Percentiles rank a stretch among this genome's conserved stretches.
phyloP scores from a whole-genome alignment of 92 coral and sea anemone species.

The Heliopora coerulea region DNA sequence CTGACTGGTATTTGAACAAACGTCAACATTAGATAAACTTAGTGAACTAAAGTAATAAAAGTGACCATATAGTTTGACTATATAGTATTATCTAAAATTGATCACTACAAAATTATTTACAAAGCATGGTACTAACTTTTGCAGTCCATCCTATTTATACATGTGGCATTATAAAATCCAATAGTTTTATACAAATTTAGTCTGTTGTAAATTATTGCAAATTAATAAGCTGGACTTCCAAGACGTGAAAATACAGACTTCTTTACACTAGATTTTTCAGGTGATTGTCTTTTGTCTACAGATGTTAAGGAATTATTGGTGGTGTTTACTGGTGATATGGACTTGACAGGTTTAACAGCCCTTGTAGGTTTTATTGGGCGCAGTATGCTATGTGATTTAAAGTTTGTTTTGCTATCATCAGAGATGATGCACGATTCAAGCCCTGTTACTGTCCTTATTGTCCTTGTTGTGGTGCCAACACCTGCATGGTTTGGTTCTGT shows the following conservation, averaged over 20 bases:
- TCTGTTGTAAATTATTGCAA: background rate
- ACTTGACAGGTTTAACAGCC: constrained; percentile 73
- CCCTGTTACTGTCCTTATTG: constrained; percentile 13
- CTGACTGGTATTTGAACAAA: too few species aligned
- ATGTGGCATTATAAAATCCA: background rate
- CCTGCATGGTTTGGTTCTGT: background rate
- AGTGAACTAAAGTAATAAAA: too few species aligned
- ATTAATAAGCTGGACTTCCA: constrained; percentile 16
- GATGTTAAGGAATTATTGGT: background rate
- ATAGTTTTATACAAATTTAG: background rate
- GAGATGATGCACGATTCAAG: constrained; percentile 14
- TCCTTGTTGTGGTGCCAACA: background rate
- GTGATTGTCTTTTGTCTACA: background rate
- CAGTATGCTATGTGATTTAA: constrained; percentile 57
- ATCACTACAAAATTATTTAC: too few species aligned
- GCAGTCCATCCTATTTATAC: too few species aligned
- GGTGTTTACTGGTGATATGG: constrained; percentile 64
- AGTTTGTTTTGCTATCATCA: background rate
- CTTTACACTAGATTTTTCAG: background rate
- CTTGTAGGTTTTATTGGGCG: constrained; percentile 59
- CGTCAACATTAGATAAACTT: too few species aligned
- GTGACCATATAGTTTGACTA: too few species aligned
- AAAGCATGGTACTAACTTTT: too few species aligned
- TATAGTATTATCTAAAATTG: too few species aligned
- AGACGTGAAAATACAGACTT: constrained; percentile 37